These are phyloP conservation scores for Haemorhous mexicanus DNA, from an alignment of 2,113 vertebrate species.

Conservation along the genomic window DNA sequence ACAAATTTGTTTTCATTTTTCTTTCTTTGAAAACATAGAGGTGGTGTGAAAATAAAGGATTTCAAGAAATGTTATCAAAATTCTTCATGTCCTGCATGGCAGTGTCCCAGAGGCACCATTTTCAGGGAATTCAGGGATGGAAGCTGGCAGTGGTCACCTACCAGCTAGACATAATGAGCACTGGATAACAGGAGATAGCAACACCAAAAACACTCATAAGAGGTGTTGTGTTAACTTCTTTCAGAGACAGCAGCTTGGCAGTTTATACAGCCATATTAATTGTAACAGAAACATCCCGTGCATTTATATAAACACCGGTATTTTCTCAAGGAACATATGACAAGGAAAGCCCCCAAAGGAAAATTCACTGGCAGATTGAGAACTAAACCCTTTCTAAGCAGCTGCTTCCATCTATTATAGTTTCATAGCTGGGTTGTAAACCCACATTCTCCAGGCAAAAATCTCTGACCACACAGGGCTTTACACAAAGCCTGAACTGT, in stretches of 20 bases:
- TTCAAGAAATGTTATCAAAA: not conserved
- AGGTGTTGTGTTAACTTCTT: not conserved
- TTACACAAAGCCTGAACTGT: not conserved
- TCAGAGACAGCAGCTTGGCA: constrained; percentile 29
- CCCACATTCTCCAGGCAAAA: not conserved
- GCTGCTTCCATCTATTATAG: not conserved
- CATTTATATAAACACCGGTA: not conserved
- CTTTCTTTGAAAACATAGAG: not conserved
- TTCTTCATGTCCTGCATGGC: not conserved
- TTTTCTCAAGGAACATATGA: constrained; percentile 24
- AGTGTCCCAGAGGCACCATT: not conserved
- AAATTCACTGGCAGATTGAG: not conserved
- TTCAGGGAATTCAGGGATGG: not conserved
- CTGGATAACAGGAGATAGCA: not conserved
- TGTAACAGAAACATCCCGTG: constrained; percentile 8
- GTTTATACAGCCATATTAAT: constrained; percentile 15
- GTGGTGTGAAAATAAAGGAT: not conserved
- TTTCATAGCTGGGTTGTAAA: not conserved
- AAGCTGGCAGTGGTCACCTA: not conserved
- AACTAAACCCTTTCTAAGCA: constrained; percentile 4
- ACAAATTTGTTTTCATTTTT: not conserved
- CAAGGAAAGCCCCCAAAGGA: constrained; percentile 15
- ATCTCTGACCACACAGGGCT: not conserved
- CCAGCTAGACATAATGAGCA: not conserved
- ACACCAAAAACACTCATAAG: not conserved